Evolutionary conservation across 1,140 invertebrate genomes (phyloP).

Genomic region (Drosophila lowei): DNA sequence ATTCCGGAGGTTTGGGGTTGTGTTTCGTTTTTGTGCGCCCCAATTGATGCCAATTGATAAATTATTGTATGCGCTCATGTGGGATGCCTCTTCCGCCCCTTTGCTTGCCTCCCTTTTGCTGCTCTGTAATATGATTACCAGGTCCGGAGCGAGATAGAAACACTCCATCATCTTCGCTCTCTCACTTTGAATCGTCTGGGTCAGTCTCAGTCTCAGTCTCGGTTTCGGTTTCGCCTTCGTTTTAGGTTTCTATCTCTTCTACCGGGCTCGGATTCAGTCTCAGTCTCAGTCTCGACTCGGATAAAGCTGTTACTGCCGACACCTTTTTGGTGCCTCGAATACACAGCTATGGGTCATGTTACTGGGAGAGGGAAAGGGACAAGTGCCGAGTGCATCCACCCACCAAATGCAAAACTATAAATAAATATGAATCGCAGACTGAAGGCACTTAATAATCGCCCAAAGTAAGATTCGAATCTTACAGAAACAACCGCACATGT

Average conservation of each 20-base stretch:
- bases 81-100: conserved; percentile 5
- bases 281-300: no score
- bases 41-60: conserved; percentile 82
- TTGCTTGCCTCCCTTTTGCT: neutral
- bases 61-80: conserved; percentile 62
- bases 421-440: no score
- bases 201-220: neutral
- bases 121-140: conserved; percentile 23
- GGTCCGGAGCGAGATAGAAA: neutral
- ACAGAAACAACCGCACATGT: no score
- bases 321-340: no score
- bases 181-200: neutral
- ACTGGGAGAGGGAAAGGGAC: no score
- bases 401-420: no score
- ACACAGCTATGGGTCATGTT: no score
- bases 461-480: no score
- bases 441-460: no score
- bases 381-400: no score
- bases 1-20: conserved; percentile 1
- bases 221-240: neutral
- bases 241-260: neutral
- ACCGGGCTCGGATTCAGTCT: no score
- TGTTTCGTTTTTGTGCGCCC: conserved; percentile 42
- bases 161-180: conserved; percentile 6
- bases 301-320: no score